A percentile compares a stretch with the other conserved stretches of the same genome.
phyloP scores from a whole-genome alignment of 2,888 invertebrate species.

The Acanthosoma haemorrhoidale region DNA sequence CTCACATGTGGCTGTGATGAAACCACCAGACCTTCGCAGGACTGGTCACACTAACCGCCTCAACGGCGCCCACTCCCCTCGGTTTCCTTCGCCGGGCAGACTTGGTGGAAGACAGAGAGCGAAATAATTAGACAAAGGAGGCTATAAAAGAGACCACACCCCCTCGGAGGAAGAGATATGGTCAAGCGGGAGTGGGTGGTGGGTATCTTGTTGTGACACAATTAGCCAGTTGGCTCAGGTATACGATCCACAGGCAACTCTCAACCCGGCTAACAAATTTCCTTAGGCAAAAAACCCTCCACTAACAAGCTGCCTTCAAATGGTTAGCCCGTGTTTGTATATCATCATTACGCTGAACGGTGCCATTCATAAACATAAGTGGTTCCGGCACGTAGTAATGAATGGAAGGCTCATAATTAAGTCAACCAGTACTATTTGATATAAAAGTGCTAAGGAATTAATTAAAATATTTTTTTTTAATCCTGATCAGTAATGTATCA shows the following conservation, averaged over 20 bases:
- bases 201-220: neutral
- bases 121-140: neutral
- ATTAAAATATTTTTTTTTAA: too few relatives aligned
- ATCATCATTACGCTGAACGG: neutral
- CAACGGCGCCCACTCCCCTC: neutral
- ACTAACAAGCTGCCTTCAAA: neutral
- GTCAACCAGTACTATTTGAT: too few relatives aligned
- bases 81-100: neutral
- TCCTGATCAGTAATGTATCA: too few relatives aligned
- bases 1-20: too few relatives aligned
- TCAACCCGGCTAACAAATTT: neutral
- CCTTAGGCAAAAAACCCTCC: neutral
- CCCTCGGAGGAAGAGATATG: neutral
- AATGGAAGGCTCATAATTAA: too few relatives aligned
- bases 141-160: constrained; percentile 12
- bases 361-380: too few relatives aligned
- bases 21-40: neutral
- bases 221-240: neutral
- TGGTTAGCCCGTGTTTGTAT: neutral
- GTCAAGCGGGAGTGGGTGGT: neutral
- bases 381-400: too few relatives aligned
- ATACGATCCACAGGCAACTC: neutral
- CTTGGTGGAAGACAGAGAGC: neutral
- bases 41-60: neutral
- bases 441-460: too few relatives aligned